Evolutionary conservation across 2,888 invertebrate genomes (phyloP).

Genomic region (Caenorhabditis virilis): DNA sequence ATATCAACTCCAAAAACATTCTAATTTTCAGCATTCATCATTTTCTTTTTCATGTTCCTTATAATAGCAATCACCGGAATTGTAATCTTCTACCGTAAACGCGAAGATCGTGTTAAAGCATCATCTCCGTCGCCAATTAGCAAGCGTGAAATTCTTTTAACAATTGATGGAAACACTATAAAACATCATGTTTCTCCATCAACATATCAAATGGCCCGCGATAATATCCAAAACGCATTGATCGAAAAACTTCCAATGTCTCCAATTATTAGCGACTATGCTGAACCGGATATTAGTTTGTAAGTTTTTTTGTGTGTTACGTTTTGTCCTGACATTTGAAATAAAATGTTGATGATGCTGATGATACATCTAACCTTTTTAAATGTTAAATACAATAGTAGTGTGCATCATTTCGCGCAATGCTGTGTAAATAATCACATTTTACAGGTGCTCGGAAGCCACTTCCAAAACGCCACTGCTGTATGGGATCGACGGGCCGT

Average conservation of each 20-base stretch:
- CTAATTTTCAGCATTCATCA: conserved; percentile 24
- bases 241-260: conserved; percentile 51
- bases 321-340: background rate
- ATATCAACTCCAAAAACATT: background rate
- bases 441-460: conserved; percentile 35
- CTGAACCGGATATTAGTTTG: conserved; percentile 58
- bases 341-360: conserved; percentile 11
- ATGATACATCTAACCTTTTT: too few species aligned
- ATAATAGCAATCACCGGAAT: conserved; percentile 23
- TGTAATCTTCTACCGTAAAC: conserved; percentile 36
- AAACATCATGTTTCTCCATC: conserved; percentile 51
- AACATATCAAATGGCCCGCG: conserved; percentile 54
- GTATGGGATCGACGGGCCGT: conserved; percentile 34
- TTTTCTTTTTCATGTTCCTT: conserved; percentile 33
- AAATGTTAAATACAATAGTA: too few species aligned
- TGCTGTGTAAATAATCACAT: too few species aligned
- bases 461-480: conserved; percentile 39
- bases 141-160: conserved; percentile 40
- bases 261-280: conserved; percentile 55
- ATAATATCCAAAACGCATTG: conserved; percentile 52
- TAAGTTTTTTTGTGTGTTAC: conserved; percentile 16
- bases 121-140: conserved; percentile 46
- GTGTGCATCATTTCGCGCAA: too few species aligned
- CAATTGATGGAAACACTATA: conserved; percentile 47
- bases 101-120: conserved; percentile 46